phyloP scores from a whole-genome alignment of 2,113 vertebrate genomes.

The Rhabdornis inornatus region DNA sequence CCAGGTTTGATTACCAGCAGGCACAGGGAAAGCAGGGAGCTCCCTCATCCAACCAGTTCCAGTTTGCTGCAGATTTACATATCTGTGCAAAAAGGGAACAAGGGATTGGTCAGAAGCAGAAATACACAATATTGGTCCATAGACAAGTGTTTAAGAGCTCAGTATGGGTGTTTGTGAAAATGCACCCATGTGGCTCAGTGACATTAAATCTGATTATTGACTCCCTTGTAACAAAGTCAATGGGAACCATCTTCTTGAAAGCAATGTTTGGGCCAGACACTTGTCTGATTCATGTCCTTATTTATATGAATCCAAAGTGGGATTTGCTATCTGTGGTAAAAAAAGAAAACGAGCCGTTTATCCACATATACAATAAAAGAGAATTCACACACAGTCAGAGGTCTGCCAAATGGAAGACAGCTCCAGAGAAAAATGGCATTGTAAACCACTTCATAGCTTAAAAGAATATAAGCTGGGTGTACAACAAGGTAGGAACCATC shows the following conservation, averaged over 20 bases:
- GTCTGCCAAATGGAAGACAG: conserved; percentile 30
- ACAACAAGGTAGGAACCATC: conserved; percentile 54
- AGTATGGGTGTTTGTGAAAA: background rate
- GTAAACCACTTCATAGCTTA: conserved; percentile 24
- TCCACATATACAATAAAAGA: background rate
- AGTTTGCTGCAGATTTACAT: background rate
- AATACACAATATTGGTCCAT: background rate
- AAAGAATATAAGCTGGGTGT: conserved; percentile 47
- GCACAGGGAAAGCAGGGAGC: background rate
- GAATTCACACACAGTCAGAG: background rate
- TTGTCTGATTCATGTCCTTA: background rate
- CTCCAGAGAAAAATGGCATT: conserved; percentile 44
- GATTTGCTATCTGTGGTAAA: background rate
- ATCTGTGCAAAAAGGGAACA: background rate
- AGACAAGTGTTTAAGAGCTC: background rate
- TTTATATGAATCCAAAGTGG: background rate
- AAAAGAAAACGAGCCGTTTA: background rate
- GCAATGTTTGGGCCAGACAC: background rate
- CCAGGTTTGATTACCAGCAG: background rate
- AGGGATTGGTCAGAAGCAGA: background rate
- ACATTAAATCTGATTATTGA: conserved; percentile 1
- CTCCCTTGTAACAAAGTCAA: background rate
- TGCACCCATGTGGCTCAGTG: background rate
- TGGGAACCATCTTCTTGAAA: background rate
- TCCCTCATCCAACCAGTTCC: background rate